Conservation (phyloP, 1,140 invertebrate genomes). For the Teleogryllus occipitalis region DNA sequence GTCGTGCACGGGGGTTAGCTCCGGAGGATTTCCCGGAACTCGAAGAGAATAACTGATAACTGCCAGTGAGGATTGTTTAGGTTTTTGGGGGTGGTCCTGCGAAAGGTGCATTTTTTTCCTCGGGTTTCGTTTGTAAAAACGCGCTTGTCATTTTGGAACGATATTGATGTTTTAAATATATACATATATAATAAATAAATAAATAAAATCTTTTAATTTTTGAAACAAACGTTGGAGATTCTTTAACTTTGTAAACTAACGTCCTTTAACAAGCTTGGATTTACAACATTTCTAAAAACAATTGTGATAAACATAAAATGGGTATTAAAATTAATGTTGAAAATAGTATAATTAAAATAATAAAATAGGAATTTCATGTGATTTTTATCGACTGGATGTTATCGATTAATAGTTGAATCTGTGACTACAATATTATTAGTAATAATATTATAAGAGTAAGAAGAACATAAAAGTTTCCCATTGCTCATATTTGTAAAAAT, state of each 20-base stretch:
- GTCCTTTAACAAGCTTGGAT: neutral
- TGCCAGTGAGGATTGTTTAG: too few species aligned
- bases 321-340: neutral
- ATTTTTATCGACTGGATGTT: neutral
- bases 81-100: too few species aligned
- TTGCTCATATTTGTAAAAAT: too few species aligned
- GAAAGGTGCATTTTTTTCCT: too few species aligned
- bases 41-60: neutral
- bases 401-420: too few species aligned
- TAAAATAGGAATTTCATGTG: neutral
- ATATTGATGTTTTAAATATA: neutral
- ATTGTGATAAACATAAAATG: neutral
- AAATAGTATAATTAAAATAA: neutral
- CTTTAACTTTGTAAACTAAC: neutral
- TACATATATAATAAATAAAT: neutral
- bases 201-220: neutral
- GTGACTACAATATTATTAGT: too few species aligned
- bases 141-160: neutral
- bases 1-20: neutral
- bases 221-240: neutral
- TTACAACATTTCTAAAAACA: constrained; percentile 1
- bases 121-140: too few species aligned
- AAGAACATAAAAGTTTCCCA: too few species aligned
- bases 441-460: too few species aligned
- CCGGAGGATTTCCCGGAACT: neutral